These are phyloP conservation scores for Dicranocentrus wangi DNA, from an alignment of 2,888 invertebrate genomes.

Conservation along the genomic window DNA sequence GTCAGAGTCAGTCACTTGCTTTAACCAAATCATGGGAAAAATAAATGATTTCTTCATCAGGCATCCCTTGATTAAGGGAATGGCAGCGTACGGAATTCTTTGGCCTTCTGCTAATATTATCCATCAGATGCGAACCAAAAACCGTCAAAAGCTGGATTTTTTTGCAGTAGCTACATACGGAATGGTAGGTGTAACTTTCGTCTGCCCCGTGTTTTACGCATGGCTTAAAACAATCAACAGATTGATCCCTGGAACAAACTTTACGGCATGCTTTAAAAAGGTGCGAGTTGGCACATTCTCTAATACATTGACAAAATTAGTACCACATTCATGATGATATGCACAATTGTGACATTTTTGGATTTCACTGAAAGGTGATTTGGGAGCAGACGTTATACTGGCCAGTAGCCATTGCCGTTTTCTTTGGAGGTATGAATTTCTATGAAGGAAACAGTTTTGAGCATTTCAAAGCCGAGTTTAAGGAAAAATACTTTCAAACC, in stretches of 20 bases:
- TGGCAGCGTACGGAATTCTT: constrained; percentile 12
- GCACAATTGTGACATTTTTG: not conserved
- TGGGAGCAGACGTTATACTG: constrained; percentile 19
- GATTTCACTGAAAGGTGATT: not conserved
- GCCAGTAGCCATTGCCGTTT: constrained; percentile 34
- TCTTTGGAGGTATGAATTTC: constrained; percentile 27
- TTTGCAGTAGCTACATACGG: constrained; percentile 2
- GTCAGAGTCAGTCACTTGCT: too few species aligned
- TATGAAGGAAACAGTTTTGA: constrained; percentile 6
- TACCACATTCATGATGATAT: not conserved
- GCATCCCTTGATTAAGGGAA: constrained; percentile 11
- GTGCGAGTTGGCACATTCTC: too few species aligned
- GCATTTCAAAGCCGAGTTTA: constrained; percentile 14
- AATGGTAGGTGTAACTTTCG: constrained; percentile 4
- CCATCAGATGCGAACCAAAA: not conserved
- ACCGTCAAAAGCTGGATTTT: not conserved
- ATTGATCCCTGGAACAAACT: constrained; percentile 15
- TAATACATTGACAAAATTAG: too few species aligned
- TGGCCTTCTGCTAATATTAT: constrained; percentile 26
- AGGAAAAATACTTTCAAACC: constrained; percentile 25
- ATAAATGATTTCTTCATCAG: not conserved
- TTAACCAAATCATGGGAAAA: constrained; percentile 6
- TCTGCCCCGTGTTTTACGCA: constrained; percentile 10
- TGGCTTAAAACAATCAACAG: constrained; percentile 24
- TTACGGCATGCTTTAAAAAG: constrained; percentile 11